A percentile compares a stretch with the other conserved stretches of the same genome.
These are phyloP conservation scores for Passer domesticus DNA, from an alignment of 2,113 vertebrate genomes.

Conservation along the genomic window DNA sequence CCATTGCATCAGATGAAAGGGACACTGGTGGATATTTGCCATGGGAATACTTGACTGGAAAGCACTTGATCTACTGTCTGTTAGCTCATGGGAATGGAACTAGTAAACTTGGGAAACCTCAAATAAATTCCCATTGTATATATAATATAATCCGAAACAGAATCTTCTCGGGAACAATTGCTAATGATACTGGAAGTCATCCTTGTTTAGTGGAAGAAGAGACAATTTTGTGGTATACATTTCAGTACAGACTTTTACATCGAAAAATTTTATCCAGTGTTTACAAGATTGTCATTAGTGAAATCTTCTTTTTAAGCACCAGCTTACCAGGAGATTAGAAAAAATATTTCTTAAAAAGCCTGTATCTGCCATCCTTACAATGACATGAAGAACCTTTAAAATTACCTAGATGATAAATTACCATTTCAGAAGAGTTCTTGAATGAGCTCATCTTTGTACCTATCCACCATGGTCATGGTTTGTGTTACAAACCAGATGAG, in stretches of 20 bases:
- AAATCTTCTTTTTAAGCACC: background rate
- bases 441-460: slow-evolving; percentile 44
- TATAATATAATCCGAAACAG: slow-evolving; percentile 67
- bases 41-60: slow-evolving; percentile 71
- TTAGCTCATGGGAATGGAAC: slow-evolving; percentile 71
- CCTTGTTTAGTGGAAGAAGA: slow-evolving; percentile 24
- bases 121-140: slow-evolving; percentile 67
- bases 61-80: slow-evolving; percentile 70
- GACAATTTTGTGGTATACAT: background rate
- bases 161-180: slow-evolving; percentile 22
- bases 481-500: slow-evolving; percentile 44
- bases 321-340: background rate
- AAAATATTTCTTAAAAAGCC: background rate
- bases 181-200: slow-evolving; percentile 53
- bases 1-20: slow-evolving; percentile 69
- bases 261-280: background rate
- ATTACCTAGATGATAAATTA: slow-evolving; percentile 25
- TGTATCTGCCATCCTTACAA: background rate
- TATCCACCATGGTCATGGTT: background rate
- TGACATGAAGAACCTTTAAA: slow-evolving; percentile 7
- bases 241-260: background rate
- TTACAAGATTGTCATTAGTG: background rate
- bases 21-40: slow-evolving; percentile 69
- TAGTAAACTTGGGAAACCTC: slow-evolving; percentile 69
- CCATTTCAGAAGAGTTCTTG: slow-evolving; percentile 14